Conservation (phyloP, 2,797 vertebrate genomes). For the Champsocephalus gunnari region DNA sequence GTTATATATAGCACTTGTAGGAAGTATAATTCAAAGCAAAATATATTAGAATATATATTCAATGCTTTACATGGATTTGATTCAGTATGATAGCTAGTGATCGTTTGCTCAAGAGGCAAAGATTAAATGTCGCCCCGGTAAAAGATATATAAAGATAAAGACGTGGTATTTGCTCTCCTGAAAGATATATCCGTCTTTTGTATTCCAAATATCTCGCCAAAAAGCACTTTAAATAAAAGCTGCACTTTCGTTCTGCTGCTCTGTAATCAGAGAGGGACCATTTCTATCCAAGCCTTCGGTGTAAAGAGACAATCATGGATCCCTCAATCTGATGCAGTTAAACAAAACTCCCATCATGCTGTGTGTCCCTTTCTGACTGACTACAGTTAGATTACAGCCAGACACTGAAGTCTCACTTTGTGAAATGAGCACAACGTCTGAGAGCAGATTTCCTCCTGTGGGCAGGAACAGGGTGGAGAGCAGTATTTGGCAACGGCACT, state of each 20-base stretch:
- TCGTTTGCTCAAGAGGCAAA: constrained; percentile 8
- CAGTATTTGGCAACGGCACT: neutral
- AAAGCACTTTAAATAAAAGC: constrained; percentile 83
- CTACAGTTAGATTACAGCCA: constrained; percentile 1
- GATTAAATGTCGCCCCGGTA: constrained; percentile 4
- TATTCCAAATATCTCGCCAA: constrained; percentile 62
- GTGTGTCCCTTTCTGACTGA: neutral
- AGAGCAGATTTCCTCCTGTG: neutral
- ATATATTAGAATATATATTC: constrained; percentile 47
- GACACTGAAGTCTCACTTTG: constrained; percentile 3
- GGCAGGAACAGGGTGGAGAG: neutral
- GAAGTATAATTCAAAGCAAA: constrained; percentile 69
- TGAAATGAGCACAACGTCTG: constrained; percentile 30
- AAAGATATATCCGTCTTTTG: constrained; percentile 16
- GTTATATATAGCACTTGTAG: constrained; percentile 25
- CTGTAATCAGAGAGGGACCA: constrained; percentile 55
- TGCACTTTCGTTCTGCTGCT: constrained; percentile 79
- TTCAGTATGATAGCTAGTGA: constrained; percentile 20
- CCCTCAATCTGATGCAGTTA: constrained; percentile 27
- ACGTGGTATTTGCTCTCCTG: constrained; percentile 25
- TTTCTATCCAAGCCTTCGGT: constrained; percentile 51
- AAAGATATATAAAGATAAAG: constrained; percentile 34
- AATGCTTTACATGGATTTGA: constrained; percentile 11
- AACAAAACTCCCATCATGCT: constrained; percentile 9
- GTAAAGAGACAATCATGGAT: constrained; percentile 79